Conservation (phyloP, 2,113 vertebrate species). For the Crotalus helleri region DNA sequence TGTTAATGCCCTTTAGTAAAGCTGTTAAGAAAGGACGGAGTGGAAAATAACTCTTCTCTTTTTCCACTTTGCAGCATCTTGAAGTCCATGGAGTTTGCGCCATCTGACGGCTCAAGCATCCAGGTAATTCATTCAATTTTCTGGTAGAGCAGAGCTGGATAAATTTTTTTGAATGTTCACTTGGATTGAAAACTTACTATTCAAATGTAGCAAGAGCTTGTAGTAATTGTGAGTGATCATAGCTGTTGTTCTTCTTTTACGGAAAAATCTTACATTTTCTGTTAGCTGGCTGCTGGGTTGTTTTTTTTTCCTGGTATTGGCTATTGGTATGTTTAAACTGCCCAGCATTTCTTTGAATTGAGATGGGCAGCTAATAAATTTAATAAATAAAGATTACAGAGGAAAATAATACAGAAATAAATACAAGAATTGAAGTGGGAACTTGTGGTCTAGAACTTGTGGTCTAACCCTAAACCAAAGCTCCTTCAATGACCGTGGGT, state of each 20-base stretch:
- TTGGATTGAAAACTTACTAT: neutral
- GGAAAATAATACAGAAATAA: neutral
- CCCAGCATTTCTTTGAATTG: neutral
- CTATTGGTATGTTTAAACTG: neutral
- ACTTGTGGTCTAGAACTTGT: neutral
- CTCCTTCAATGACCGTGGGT: neutral
- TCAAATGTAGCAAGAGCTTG: neutral
- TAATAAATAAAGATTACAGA: neutral
- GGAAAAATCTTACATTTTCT: neutral
- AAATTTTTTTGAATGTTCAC: neutral
- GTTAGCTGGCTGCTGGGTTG: neutral
- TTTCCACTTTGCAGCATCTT: conserved; percentile 81
- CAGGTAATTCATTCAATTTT: conserved; percentile 78
- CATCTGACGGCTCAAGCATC: conserved; percentile 79
- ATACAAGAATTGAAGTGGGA: neutral
- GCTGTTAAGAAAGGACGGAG: conserved; percentile 15
- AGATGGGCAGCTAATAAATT: neutral
- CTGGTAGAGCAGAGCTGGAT: too few species aligned
- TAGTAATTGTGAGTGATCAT: neutral
- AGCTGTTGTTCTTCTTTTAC: neutral
- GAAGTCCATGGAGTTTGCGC: conserved; percentile 95
- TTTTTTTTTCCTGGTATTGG: neutral
- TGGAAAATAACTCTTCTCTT: conserved; percentile 50
- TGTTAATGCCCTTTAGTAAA: conserved; percentile 43
- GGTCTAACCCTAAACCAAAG: neutral